These are phyloP conservation scores for Cephalotes varians DNA, from an alignment of 2,888 invertebrate species.

Conservation along the genomic window DNA sequence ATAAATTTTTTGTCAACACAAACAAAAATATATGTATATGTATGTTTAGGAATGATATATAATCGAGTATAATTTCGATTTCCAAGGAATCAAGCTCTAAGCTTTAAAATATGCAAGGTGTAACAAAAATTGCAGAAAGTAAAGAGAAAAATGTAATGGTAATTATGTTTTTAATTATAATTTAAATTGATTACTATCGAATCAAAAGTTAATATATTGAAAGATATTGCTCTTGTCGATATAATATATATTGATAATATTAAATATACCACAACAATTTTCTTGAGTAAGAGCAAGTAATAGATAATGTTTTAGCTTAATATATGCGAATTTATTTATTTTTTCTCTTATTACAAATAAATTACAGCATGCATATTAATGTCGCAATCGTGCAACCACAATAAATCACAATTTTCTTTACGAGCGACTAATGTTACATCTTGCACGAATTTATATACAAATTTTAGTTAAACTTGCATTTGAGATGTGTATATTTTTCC, in stretches of 20 bases:
- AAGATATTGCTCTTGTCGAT: not conserved
- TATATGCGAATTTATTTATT: not conserved
- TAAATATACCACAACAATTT: not conserved
- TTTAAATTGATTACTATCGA: constrained; percentile 6
- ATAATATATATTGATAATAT: not conserved
- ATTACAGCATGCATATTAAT: not conserved
- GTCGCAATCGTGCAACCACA: not conserved
- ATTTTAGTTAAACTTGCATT: constrained; percentile 39
- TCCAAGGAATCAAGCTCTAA: not conserved
- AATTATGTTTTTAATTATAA: constrained; percentile 19
- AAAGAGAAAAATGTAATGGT: not conserved
- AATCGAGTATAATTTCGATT: constrained; percentile 20
- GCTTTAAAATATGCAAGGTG: constrained; percentile 16
- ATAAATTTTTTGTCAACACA: constrained; percentile 21
- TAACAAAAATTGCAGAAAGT: not conserved
- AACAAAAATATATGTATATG: constrained; percentile 6
- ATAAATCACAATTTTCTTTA: constrained; percentile 5
- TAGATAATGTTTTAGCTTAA: not conserved
- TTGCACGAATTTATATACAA: constrained; percentile 10
- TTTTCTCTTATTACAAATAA: constrained; percentile 1
- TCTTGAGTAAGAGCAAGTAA: not conserved
- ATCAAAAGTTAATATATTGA: not conserved
- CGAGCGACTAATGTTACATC: constrained; percentile 24
- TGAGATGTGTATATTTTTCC: constrained; percentile 19
- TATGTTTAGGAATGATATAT: not conserved